phyloP scores from a whole-genome alignment of 2,113 vertebrate species.

The Arvicanthis niloticus region DNA sequence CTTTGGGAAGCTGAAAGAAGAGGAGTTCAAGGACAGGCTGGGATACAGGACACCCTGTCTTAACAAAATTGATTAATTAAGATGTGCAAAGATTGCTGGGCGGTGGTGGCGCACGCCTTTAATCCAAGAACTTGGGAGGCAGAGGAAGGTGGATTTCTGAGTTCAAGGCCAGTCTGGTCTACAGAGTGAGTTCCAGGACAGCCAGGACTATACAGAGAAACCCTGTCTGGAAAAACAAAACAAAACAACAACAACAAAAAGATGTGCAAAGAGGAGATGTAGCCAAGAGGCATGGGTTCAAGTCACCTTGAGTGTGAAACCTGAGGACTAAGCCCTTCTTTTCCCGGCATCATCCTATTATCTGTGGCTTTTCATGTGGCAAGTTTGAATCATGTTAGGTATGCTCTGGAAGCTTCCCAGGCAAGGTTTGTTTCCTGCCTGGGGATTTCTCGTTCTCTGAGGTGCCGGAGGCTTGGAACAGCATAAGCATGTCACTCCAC shows the following conservation, averaged over 20 bases:
- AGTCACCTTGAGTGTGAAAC: background rate
- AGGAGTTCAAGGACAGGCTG: background rate
- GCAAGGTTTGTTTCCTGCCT: background rate
- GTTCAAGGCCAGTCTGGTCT: too few relatives aligned
- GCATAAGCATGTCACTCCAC: background rate
- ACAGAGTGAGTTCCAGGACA: too few relatives aligned
- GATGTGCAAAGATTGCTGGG: background rate
- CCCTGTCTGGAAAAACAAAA: too few relatives aligned
- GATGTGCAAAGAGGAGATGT: background rate
- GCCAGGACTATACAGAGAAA: too few relatives aligned
- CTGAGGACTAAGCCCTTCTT: background rate
- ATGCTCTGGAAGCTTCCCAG: background rate
- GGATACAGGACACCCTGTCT: background rate
- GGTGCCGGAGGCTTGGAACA: background rate
- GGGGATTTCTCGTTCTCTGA: background rate
- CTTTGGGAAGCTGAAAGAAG: background rate
- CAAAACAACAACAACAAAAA: background rate
- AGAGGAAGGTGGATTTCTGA: too few relatives aligned
- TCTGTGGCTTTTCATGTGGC: background rate
- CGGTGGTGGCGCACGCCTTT: too few relatives aligned
- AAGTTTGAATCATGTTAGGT: background rate
- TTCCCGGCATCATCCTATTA: background rate
- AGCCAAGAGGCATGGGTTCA: background rate
- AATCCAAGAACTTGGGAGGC: too few relatives aligned
- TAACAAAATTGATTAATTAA: background rate